A percentile compares a stretch with the other conserved stretches of the same genome.
Evolutionary conservation across 2,113 vertebrate species (phyloP).

Genomic region (Oreochromis tanganicae): DNA sequence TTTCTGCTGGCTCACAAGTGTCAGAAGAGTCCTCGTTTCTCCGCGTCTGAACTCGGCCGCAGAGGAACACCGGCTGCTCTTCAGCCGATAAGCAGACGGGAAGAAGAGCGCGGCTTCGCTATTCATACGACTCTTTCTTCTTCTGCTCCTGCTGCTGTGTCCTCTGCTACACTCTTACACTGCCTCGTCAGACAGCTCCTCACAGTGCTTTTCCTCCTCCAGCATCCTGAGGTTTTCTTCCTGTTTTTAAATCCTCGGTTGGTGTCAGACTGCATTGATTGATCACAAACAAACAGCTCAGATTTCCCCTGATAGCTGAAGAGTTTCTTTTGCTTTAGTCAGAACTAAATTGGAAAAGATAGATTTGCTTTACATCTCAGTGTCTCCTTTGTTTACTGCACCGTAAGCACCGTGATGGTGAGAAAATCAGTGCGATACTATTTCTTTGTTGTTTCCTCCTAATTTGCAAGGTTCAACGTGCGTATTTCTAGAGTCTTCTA

Average conservation of each 20-base stretch:
- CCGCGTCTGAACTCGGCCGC: background rate
- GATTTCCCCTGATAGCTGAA: background rate
- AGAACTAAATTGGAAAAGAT: background rate
- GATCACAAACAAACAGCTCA: background rate
- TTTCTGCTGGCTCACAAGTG: background rate
- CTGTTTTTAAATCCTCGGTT: background rate
- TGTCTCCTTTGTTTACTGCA: background rate
- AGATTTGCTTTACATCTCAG: background rate
- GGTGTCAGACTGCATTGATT: background rate
- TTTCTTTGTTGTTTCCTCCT: background rate
- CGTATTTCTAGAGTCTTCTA: rapidly evolving
- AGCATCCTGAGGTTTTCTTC: background rate
- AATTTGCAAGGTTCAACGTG: background rate
- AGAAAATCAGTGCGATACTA: background rate
- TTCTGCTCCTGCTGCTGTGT: background rate
- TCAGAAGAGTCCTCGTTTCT: background rate
- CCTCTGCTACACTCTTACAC: background rate
- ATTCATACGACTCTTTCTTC: background rate
- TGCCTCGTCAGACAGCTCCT: background rate
- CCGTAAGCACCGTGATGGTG: background rate
- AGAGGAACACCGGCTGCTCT: background rate
- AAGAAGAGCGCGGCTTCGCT: background rate
- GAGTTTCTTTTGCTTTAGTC: background rate
- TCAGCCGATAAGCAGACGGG: background rate
- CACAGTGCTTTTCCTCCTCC: background rate